Base-by-base conservation (phyloP, 2,113 vertebrate genomes). In the Mustelus asterias region DNA sequence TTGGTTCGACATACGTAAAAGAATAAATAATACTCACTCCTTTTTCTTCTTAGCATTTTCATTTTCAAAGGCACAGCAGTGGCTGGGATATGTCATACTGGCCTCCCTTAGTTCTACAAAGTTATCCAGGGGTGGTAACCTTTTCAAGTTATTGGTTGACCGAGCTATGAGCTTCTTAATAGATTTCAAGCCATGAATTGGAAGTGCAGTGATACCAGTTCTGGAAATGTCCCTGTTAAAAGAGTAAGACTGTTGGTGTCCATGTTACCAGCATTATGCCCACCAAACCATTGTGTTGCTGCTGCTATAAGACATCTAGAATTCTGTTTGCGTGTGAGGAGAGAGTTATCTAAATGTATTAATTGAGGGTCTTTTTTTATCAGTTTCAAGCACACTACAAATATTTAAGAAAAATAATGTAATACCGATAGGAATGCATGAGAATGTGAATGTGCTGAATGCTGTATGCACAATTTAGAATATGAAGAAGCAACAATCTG, bases 81-180 rank as follows among this genome's bases (percentile, higher is more conserved):
- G 99, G 94, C 99, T 99, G 26, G 98, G 97, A 96, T 99, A 99
- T 22, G 99, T 99, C 96, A 99, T 98, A 95, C 98, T 98, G 97
- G 99, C 98, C 70, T 98, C 97, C 33, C 96, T 96, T 72, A 99
- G 98, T 65, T 97, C 97, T 54, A 97, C 96, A 96, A 99, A 98
- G 94, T 97, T 98, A 70, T 98, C 98, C 96, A 98, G 97, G 29
- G 97, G 98, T 83, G 99, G 99, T 96, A 99, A 98, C 93, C 98
- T 98, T 97, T 98, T 99, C 92, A 99, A 98, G 94, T 97, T 97
- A 90, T 97, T 97, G 11, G 98, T 97, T 0, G 98, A 98, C 96
- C 96, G 97, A 70, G 99, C 99, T 10, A 97, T 97, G 96, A 99
- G 97, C 96, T 96, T 98, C 97, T 97, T 97, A 95, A 99, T 97